Evolutionary conservation across 2,888 invertebrate genomes (phyloP).

Genomic region (Acutogordius australiensis): DNA sequence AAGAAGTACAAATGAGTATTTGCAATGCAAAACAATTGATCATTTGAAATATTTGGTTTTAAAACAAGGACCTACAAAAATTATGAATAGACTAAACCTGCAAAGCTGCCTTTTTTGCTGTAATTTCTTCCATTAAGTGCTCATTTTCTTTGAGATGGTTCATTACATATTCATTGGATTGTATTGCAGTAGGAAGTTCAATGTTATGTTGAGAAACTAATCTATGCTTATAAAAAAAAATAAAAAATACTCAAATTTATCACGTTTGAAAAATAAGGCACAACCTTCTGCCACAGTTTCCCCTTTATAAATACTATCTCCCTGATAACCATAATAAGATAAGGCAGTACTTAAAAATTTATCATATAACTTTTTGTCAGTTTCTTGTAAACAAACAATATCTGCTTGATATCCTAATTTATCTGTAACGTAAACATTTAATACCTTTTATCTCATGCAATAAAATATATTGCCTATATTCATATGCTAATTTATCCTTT

Average conservation of each 20-base stretch:
- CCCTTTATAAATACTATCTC: background rate
- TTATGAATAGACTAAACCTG: background rate
- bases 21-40: background rate
- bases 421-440: background rate
- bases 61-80: background rate
- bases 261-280: background rate
- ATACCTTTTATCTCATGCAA: background rate
- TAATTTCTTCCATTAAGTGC: background rate
- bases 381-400: conserved; percentile 24
- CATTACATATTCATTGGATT: background rate
- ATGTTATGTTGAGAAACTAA: background rate
- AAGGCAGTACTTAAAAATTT: conserved; percentile 18
- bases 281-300: conserved; percentile 9
- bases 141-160: background rate
- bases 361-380: conserved; percentile 21
- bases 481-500: background rate
- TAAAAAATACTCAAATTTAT: conserved; percentile 3
- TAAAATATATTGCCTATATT: conserved; percentile 9
- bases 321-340: background rate
- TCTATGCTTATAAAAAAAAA: conserved; percentile 1
- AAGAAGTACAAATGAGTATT: conserved; percentile 3
- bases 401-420: conserved; percentile 22
- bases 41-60: background rate
- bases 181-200: background rate
- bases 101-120: background rate